Evolutionary conservation across 2,797 vertebrate genomes (phyloP), one percentile per base, ranked within the genome.

Genomic region (Lemur catta): DNA sequence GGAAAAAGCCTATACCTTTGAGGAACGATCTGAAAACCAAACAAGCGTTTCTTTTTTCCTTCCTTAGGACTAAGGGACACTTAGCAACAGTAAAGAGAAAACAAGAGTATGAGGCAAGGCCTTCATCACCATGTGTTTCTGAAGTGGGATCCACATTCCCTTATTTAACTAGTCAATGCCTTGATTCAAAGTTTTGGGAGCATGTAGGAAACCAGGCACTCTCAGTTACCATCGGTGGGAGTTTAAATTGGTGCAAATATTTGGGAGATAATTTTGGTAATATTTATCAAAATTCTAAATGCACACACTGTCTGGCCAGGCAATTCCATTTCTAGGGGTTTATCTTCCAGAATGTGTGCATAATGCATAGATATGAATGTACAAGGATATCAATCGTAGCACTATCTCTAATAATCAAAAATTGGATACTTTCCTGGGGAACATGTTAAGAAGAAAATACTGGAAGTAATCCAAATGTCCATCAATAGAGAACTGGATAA

Each of bases 401-500:
- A 57, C 55, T 72, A 11, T 85, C 75, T 82, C 48, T 82, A 82
- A 87, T 91, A 65, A 91, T 94, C 6, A 90, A 91, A 94, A 84
- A 76, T 13, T 81, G 86, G 79, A 96, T 18, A 65, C 33, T 65
- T 65, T 65, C 63, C 63, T 65, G 33, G 63, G 63, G 15, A 65
- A 15, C 63, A 20, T 65, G 63, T 65, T 65, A 65, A 65, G 61
- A n/a, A 65, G 38, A 65, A 92, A 91, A 94, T 80, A 72, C 3
- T 85, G 89, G 82, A 96, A 91, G 81, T 89, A 94, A 86, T 38
- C 78, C 96, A 97, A 84, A 89, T 91, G 67, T 38, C 82, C 48
- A 82, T 91, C 79, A 89, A 2, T 38, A 84, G 15, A 24, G 24
- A 6, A 72, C 28, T 63, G 11, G 24, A 90, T 91, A 88, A 85